These are phyloP conservation scores for Camelus dromedarius DNA, from an alignment of 2,113 vertebrate species.

Conservation along the genomic window DNA sequence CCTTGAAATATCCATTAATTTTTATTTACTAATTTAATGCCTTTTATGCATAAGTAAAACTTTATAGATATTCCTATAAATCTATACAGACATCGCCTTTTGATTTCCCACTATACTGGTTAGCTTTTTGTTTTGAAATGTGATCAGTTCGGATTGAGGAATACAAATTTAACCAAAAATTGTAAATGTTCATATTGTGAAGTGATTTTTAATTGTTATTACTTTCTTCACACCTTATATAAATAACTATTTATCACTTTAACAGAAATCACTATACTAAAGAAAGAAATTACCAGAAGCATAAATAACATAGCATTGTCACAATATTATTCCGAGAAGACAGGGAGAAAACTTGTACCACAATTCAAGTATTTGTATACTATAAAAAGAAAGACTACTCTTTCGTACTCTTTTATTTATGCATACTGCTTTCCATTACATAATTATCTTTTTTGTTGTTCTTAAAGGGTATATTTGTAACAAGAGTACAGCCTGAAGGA, in stretches of 20 bases:
- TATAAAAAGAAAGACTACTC: background rate
- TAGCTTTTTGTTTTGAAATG: slow-evolving; percentile 59
- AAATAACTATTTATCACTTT: slow-evolving; percentile 26
- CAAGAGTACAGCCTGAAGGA: slow-evolving; percentile 97
- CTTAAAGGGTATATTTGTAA: slow-evolving; percentile 98
- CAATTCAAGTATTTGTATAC: slow-evolving; percentile 22
- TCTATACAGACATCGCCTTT: background rate
- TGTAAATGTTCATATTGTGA: background rate
- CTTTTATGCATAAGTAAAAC: slow-evolving; percentile 49
- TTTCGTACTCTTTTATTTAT: background rate
- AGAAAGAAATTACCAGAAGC: background rate
- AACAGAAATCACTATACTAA: background rate
- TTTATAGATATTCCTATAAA: slow-evolving; percentile 29
- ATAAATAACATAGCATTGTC: background rate
- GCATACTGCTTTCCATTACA: slow-evolving; percentile 46
- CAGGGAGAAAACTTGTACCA: background rate
- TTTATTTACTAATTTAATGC: background rate
- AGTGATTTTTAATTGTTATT: slow-evolving; percentile 47
- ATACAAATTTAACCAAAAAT: slow-evolving; percentile 36
- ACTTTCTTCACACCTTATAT: background rate
- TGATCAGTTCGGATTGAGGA: background rate
- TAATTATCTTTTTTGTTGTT: slow-evolving; percentile 70
- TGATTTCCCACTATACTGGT: background rate
- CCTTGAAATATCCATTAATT: slow-evolving; percentile 43
- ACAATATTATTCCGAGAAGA: background rate